Base-by-base conservation (phyloP, 2,797 vertebrate species). In the Myotis pilosus region DNA sequence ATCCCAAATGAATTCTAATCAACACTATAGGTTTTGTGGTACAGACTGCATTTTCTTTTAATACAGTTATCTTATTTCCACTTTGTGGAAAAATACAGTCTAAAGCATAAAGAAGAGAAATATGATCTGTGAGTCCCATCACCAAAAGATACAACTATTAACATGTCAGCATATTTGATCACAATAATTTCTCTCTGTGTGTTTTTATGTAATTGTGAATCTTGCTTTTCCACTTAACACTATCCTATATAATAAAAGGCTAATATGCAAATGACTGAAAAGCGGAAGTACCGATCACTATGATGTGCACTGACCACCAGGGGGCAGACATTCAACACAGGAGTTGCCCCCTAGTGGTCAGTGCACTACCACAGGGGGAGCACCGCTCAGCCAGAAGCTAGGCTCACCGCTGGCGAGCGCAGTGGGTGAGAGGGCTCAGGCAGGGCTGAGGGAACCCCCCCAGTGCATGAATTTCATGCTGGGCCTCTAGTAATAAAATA, bases 1-100 rank as follows among this genome's bases (percentile, higher is more conserved):
- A 85, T 57, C 57, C 44, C 93, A 81, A 51, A 51, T 74, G 82
- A 76, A 60, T 84, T 88, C 94, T 85, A 72, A 89, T 95, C 91
- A 76, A 53, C 87, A 69, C 53, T 36, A 25, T 11, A 68, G 49
- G 49, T 55, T 74, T 92, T 79, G 22, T 22, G 17, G 4, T 19
- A 57, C 17, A 86, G 41, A 38, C 12, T 81, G 85, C 60, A 72
- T 90, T 91, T 75, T 68, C 84, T 95, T 80, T 89, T 55, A 91
- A 92, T 62, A 76, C 62, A 62, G 25, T 55, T 80, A 38, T 44
- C 28, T 55, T 76, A 8, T 57, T 78, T 81, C 78, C 79, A 49
- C 53, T 76, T 64, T 82, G 8, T 79, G 51, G 60, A 60, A 94
- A 76, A 92, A n/a, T 66, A 55, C 8, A 87, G 16, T 22, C 16